Conservation (phyloP, 2,113 vertebrate species). For the Climacteris rufus region DNA sequence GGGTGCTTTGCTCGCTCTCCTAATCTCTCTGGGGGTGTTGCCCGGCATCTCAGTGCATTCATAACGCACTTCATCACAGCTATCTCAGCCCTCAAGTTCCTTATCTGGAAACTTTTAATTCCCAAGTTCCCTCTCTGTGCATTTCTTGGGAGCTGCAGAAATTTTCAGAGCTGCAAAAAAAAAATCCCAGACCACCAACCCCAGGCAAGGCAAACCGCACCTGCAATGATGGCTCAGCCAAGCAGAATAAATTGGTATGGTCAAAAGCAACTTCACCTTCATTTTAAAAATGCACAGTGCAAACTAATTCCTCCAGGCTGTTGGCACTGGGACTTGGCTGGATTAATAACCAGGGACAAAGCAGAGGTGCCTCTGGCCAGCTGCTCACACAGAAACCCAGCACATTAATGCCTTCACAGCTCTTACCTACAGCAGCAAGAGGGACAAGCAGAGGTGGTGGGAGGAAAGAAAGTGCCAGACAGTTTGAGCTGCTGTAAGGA, state of each 20-base stretch:
- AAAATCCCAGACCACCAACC: background rate
- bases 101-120: background rate
- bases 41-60: background rate
- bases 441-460: background rate
- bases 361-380: background rate
- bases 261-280: background rate
- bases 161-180: background rate
- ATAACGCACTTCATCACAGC: background rate
- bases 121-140: background rate
- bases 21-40: background rate
- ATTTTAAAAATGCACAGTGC: background rate
- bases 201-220: background rate
- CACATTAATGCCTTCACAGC: fast-evolving
- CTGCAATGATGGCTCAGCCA: background rate
- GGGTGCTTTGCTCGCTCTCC: background rate
- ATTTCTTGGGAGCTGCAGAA: background rate
- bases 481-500: fast-evolving
- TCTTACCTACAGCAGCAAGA: background rate
- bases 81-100: background rate
- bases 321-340: background rate
- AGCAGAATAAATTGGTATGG: background rate
- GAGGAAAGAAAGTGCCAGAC: background rate
- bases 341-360: background rate
- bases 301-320: background rate
- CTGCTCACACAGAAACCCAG: background rate